phyloP scores from a whole-genome alignment of 2,113 vertebrate genomes.

The Haemorhous mexicanus region DNA sequence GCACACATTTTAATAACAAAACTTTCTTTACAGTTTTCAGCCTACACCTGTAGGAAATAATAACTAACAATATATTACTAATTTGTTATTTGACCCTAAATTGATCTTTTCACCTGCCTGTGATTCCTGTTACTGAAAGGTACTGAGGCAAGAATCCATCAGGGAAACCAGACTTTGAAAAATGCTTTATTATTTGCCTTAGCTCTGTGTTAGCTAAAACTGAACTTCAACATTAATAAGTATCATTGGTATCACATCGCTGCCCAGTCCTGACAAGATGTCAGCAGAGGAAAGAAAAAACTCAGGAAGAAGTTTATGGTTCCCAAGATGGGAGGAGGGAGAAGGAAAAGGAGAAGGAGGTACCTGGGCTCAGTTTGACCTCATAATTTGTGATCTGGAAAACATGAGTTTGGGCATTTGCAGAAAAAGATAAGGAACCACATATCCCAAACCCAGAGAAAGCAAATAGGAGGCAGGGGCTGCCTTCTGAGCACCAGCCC shows the following conservation, averaged over 20 bases:
- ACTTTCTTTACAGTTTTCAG: background rate
- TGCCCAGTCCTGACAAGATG: background rate
- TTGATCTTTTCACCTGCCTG: background rate
- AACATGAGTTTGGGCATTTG: background rate
- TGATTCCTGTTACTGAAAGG: background rate
- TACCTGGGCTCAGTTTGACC: background rate
- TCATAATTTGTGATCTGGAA: background rate
- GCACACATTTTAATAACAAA: background rate
- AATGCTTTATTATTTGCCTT: background rate
- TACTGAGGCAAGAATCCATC: background rate
- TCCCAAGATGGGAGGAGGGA: background rate
- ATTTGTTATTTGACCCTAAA: background rate
- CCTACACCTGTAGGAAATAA: background rate
- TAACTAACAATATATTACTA: background rate
- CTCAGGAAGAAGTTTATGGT: fast-evolving
- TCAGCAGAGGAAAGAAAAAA: background rate
- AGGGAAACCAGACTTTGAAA: background rate
- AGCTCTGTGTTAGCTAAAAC: background rate
- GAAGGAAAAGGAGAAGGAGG: background rate
- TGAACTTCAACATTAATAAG: background rate
- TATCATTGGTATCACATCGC: background rate
- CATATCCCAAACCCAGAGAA: background rate
- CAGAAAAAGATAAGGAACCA: background rate
- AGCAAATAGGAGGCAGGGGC: background rate
- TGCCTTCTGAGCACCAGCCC: background rate